Evolutionary conservation across 2,113 vertebrate species (phyloP), one percentile per base, ranked within the genome.

Genomic region (Cepphus grylle): DNA sequence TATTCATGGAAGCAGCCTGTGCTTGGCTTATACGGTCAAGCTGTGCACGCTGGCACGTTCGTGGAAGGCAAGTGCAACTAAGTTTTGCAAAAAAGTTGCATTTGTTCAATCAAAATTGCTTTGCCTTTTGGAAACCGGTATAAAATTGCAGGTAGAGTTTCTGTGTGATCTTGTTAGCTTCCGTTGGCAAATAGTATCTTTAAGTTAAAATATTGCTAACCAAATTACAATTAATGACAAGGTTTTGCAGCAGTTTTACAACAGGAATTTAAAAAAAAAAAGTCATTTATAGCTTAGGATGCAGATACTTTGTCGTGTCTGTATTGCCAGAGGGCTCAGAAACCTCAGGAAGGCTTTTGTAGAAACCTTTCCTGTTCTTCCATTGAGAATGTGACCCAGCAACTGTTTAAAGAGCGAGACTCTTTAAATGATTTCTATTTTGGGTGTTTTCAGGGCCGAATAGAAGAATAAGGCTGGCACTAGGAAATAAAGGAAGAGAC

Each of bases 381-480:
- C 59, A 38, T 18, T 86, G 88, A 53, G 67, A 91, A n/a, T 74
- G 80, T 95, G 80, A 81, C 80, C 76, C 67, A 78, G 83, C 86
- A 95, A 88, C n/a, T 0, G 0, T 22, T 73, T 78, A 23, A 96
- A 95, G 88, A 84, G n/a, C 30, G 86, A 42, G 50, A 50, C 34
- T 93, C 80, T 78, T 77, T 15, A 88, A 94, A 63, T 22, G 0
- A 42, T 62, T 95, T 93, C 91, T 96, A 62, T 89, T 86, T 77
- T 62, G 23, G 25, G n/a, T 84, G 11, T 53, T 86, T 70, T 50
- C 50, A 70, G 76, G 47, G 21, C n/a, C 65, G 82, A 81, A 38
- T 5, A 88, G 59, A 84, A 84, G 55, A 91, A 55, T 59, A 45
- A 81, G 38, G 19, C 29, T 86, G 38, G 42, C 7, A 81, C 38